Evolutionary conservation across 2,888 invertebrate genomes (phyloP).

Genomic region (Dione vanillae): DNA sequence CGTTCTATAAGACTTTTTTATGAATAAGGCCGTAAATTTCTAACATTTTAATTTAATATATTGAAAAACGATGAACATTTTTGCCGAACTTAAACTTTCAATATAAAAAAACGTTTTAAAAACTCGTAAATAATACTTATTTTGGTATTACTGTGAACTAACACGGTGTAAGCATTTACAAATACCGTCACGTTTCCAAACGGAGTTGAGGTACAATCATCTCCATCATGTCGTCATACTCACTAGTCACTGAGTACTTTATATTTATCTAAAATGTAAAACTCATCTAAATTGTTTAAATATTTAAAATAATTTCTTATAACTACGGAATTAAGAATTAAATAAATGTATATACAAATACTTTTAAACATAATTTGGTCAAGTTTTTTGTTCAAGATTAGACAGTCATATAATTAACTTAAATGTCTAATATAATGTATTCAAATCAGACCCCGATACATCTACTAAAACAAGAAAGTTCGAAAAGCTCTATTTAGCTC

Average conservation of each 20-base stretch:
- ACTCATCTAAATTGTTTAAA: slow-evolving; percentile 2
- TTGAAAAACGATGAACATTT: no score
- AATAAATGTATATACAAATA: no score
- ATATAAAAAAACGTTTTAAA: background rate
- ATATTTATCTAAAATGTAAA: background rate
- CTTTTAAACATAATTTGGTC: no score
- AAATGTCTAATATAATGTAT: background rate
- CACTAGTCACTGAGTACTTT: background rate
- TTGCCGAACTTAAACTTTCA: background rate
- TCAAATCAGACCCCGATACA: background rate
- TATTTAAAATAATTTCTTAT: no score
- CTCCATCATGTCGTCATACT: background rate
- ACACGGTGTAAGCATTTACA: background rate
- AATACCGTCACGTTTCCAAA: slow-evolving; percentile 1
- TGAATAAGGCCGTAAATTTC: no score
- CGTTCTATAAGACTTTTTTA: no score
- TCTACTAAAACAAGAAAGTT: background rate
- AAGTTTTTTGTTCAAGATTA: no score
- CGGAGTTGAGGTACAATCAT: slow-evolving; percentile 16
- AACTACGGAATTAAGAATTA: no score
- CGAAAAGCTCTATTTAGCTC: background rate
- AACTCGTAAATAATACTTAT: background rate
- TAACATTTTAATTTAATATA: no score
- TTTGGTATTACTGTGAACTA: background rate
- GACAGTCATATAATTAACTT: no score